Evolutionary conservation across 2,797 vertebrate genomes (phyloP).

Genomic region (Avahi laniger): DNA sequence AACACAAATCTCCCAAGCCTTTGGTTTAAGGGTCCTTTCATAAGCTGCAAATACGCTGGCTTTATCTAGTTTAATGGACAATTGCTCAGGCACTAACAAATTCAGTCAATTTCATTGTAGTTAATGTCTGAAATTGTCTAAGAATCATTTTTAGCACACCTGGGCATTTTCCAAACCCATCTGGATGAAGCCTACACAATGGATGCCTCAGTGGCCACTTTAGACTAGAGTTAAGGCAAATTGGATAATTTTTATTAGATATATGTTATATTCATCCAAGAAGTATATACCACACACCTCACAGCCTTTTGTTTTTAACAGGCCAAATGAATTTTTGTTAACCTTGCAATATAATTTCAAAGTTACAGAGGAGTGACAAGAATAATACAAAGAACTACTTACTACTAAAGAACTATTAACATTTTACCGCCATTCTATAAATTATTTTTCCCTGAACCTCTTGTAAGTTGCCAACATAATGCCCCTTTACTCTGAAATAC

Average conservation of each 20-base stretch:
- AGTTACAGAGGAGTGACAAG: background rate
- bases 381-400: background rate
- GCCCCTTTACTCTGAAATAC: background rate
- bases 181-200: background rate
- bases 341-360: background rate
- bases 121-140: background rate
- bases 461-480: background rate
- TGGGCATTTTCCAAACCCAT: background rate
- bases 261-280: background rate
- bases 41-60: background rate
- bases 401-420: background rate
- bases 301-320: background rate
- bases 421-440: background rate
- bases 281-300: background rate
- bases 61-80: conserved; percentile 32
- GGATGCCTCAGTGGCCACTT: background rate
- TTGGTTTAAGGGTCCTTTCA: background rate
- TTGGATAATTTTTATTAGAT: background rate
- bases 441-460: background rate
- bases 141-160: background rate
- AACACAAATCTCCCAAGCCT: background rate
- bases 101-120: background rate
- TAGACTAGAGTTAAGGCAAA: background rate
- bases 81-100: background rate
- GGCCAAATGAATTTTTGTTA: background rate